phyloP scores from a whole-genome alignment of 2,888 invertebrate genomes.

The Phrixothrix hirtus region DNA sequence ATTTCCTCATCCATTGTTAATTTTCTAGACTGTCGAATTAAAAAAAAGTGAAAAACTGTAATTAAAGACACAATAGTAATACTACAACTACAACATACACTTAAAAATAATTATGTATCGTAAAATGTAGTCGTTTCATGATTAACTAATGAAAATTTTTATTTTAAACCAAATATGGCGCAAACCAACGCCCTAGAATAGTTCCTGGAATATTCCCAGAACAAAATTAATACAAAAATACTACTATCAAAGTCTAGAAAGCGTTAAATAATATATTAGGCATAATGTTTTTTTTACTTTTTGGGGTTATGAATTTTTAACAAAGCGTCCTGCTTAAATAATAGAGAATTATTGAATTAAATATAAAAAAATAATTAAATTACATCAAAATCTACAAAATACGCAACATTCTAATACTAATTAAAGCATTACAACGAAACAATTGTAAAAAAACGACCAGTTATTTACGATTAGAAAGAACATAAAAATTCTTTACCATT shows the following conservation, averaged over 20 bases:
- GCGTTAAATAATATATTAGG: conserved; percentile 7
- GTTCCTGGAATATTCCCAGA: too few relatives aligned
- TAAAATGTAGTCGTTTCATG: too few relatives aligned
- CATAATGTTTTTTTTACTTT: conserved; percentile 50
- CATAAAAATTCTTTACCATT: conserved; percentile 54
- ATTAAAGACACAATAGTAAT: too few relatives aligned
- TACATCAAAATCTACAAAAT: too few relatives aligned
- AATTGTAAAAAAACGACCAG: conserved; percentile 2
- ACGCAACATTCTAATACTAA: not conserved
- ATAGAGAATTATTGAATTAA: too few relatives aligned
- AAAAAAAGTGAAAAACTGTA: too few relatives aligned
- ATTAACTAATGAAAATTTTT: conserved; percentile 41
- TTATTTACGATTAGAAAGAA: conserved; percentile 8
- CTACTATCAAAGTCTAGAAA: too few relatives aligned
- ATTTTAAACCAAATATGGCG: conserved; percentile 54
- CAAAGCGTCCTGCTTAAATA: conserved; percentile 37
- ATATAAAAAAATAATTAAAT: too few relatives aligned
- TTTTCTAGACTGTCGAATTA: conserved; percentile 47
- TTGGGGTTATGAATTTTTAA: conserved; percentile 59
- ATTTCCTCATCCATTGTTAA: conserved; percentile 53
- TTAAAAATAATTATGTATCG: too few relatives aligned
- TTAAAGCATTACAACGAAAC: conserved; percentile 4
- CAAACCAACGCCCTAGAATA: conserved; percentile 57
- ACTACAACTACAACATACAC: too few relatives aligned
- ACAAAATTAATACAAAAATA: too few relatives aligned